Base-by-base conservation (phyloP, 2,113 vertebrate species). In the Ammospiza nelsoni region DNA sequence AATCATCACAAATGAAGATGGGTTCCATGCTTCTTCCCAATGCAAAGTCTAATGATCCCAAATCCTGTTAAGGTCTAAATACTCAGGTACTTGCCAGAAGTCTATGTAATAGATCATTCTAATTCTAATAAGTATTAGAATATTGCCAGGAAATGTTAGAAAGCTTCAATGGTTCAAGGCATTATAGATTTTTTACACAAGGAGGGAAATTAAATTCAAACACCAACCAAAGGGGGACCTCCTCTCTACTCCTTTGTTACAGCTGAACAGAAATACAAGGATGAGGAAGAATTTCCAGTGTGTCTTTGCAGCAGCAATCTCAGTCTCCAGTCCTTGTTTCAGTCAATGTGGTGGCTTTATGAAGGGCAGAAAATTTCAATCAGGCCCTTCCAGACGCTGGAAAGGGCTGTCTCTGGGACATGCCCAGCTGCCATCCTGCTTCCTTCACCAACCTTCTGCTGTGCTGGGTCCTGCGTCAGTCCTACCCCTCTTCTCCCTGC, bases 211-310 rank as follows among this genome's bases (percentile, higher is more conserved):
- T 2, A 67, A 81, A 87, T 77, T 35, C 44, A 25, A 39, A 15
- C 16, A 68, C 10, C 18, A 33, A 2, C 13, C 1, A 0, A 5
- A 21, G 31, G 18, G 8, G 21, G 11, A 75, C 18, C 23, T 85
- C 25, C 52, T 46, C 20, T 63, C 43, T 72, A 55, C 23, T 75
- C 7, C 25, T 29, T 46, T 31, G 20, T 59, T 33, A 17, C 15
- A 82, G 23, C 33, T 72, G 52, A 78, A 35, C 43, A 90, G 71
- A 79, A 92, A 79, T 27, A 20, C 3, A 57, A 68, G 48, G 14
- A 27, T 33, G 58, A 85, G 65, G 84, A 81, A 71, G 49, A 20
- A 24, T 31, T 87, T 77, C 37, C 29, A 44, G 8, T 7, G 9
- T 51, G 25, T 58, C 39, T 9, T 63, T 72, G 52, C 9, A 75